Percentiles rank a stretch among this genome's conserved stretches.
These are phyloP conservation scores for Caracal caracal DNA, from an alignment of 2,113 vertebrate species.

Conservation along the genomic window DNA sequence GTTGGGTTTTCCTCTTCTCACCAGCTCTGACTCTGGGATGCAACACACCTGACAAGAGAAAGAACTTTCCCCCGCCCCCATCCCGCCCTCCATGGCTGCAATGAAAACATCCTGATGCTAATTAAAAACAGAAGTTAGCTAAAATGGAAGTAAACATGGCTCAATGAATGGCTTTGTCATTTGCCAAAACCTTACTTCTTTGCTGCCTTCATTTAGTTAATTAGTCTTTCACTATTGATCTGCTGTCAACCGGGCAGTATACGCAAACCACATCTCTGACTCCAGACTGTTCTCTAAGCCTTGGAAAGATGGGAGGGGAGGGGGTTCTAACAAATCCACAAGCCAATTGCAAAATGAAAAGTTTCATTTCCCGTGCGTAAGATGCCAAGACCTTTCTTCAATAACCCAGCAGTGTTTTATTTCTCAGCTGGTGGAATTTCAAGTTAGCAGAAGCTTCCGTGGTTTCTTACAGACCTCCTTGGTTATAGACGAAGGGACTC, in stretches of 20 bases:
- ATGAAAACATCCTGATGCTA: slow-evolving; percentile 62
- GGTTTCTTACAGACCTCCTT: slow-evolving; percentile 62
- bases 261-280: slow-evolving; percentile 56
- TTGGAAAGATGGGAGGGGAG: slow-evolving; percentile 10
- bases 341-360: slow-evolving; percentile 56
- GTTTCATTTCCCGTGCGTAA: slow-evolving; percentile 56
- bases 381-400: slow-evolving; percentile 60
- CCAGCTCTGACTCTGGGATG: background rate
- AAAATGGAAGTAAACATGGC: slow-evolving; percentile 69
- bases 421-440: slow-evolving; percentile 67
- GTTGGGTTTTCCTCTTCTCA: slow-evolving; percentile 17
- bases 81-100: slow-evolving; percentile 38
- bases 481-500: slow-evolving; percentile 21
- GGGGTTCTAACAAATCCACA: background rate
- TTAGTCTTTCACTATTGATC: slow-evolving; percentile 40
- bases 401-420: slow-evolving; percentile 34
- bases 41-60: slow-evolving; percentile 66
- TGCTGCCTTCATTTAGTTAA: slow-evolving; percentile 71
- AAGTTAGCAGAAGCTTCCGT: slow-evolving; percentile 52
- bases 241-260: background rate
- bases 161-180: slow-evolving; percentile 61
- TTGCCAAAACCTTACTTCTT: slow-evolving; percentile 68
- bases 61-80: slow-evolving; percentile 36
- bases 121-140: slow-evolving; percentile 72
- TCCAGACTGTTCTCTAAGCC: background rate